Evolutionary conservation across 2,113 vertebrate species (phyloP).

Genomic region (Heterotilapia buettikoferi): DNA sequence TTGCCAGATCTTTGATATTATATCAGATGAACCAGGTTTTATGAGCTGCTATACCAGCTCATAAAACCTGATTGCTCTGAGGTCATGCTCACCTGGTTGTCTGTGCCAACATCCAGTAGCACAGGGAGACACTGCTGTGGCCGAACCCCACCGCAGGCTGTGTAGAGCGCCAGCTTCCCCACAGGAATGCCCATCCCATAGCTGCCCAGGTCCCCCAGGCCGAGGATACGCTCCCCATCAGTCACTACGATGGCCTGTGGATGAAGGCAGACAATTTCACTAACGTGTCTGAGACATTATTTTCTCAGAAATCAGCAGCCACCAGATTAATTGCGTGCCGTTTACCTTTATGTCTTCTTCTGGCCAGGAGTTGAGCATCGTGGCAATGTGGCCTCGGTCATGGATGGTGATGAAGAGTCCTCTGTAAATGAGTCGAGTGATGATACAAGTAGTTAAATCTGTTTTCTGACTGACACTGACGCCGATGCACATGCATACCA

Average conservation of each 20-base stretch:
- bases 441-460: neutral
- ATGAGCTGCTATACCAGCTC: neutral
- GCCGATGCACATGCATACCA: neutral
- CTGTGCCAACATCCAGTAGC: constrained; percentile 94
- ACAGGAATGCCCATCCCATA: constrained; percentile 98
- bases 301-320: neutral
- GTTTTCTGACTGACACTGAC: neutral
- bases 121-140: constrained; percentile 94
- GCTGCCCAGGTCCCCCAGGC: constrained; percentile 90
- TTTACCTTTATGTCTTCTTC: constrained; percentile 91
- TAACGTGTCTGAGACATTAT: neutral
- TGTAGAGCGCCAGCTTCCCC: constrained; percentile 95
- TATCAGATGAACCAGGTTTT: neutral
- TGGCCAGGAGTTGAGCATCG: constrained; percentile 95
- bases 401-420: constrained; percentile 98
- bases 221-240: constrained; percentile 93
- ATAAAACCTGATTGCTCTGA: neutral
- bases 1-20: neutral
- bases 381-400: constrained; percentile 91
- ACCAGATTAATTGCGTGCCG: neutral
- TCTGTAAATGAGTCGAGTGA: constrained; percentile 53
- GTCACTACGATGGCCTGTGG: constrained; percentile 93
- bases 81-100: constrained; percentile 82
- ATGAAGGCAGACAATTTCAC: neutral
- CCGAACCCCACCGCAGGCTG: constrained; percentile 88